Conservation (phyloP, 2,797 vertebrate species). For the Delichon dasypus region DNA sequence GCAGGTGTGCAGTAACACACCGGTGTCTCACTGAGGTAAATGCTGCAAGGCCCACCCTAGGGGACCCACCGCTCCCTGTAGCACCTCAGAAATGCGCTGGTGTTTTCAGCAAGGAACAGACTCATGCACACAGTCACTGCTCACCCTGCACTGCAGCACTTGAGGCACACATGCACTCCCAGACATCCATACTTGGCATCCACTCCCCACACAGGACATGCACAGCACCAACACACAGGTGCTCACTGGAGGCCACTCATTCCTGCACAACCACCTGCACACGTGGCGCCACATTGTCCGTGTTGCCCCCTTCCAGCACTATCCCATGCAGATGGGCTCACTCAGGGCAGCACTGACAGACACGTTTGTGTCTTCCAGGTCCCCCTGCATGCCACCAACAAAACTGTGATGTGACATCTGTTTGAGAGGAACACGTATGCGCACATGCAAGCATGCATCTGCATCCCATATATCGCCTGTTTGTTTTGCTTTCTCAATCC, state of each 20-base stretch:
- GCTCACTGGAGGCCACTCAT: background rate
- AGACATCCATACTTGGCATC: background rate
- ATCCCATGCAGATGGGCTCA: background rate
- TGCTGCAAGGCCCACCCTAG: background rate
- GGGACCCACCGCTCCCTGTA: accelerated
- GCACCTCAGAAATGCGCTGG: background rate
- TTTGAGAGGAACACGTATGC: background rate
- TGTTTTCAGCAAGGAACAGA: background rate
- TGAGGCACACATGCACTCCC: background rate
- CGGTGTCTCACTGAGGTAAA: background rate
- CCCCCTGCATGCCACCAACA: background rate
- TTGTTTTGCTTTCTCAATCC: background rate
- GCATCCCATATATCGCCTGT: background rate
- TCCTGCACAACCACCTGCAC: background rate
- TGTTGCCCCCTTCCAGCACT: background rate
- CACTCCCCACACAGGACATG: background rate
- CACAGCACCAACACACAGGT: background rate
- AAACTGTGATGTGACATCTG: background rate
- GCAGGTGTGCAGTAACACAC: background rate
- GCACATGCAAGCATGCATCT: accelerated
- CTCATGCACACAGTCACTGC: accelerated
- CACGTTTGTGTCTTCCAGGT: background rate
- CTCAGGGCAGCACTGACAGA: background rate
- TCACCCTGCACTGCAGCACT: background rate
- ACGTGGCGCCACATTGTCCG: background rate